These are phyloP conservation scores for Chloropsis cyanopogon DNA, from an alignment of 2,113 vertebrate genomes.

Conservation along the genomic window DNA sequence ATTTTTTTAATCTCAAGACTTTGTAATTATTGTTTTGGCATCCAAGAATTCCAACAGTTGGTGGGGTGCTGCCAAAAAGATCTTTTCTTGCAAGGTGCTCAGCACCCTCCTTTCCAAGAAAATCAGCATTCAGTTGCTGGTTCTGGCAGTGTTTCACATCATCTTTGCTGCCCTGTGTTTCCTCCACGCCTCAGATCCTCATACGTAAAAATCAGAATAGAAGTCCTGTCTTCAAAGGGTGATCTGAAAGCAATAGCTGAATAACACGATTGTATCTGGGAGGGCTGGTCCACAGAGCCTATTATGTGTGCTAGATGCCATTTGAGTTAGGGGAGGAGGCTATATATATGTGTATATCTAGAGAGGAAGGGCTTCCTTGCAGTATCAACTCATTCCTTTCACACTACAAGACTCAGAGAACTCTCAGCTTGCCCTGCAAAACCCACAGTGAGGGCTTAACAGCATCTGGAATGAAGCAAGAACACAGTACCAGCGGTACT, in stretches of 20 bases:
- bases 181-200: neutral
- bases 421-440: neutral
- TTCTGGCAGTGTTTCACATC: neutral
- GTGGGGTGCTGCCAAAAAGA: conserved; percentile 1
- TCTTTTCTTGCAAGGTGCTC: conserved; percentile 41
- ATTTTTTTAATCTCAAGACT: conserved; percentile 55
- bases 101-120: conserved; percentile 50
- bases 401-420: neutral
- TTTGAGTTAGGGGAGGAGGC: neutral
- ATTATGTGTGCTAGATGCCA: neutral
- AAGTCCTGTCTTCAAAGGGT: neutral
- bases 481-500: neutral
- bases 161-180: neutral
- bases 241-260: neutral
- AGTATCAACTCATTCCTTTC: neutral
- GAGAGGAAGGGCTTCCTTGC: neutral
- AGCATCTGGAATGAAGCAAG: neutral
- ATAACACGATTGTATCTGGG: neutral
- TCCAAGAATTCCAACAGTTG: conserved; percentile 34
- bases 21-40: conserved; percentile 59
- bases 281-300: neutral
- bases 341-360: neutral
- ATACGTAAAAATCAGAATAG: neutral
- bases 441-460: neutral
- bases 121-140: conserved; percentile 1